Evolutionary conservation across 2,888 invertebrate genomes (phyloP), one percentile per base, ranked within the genome.

Genomic region (Abrostola tripartita): DNA sequence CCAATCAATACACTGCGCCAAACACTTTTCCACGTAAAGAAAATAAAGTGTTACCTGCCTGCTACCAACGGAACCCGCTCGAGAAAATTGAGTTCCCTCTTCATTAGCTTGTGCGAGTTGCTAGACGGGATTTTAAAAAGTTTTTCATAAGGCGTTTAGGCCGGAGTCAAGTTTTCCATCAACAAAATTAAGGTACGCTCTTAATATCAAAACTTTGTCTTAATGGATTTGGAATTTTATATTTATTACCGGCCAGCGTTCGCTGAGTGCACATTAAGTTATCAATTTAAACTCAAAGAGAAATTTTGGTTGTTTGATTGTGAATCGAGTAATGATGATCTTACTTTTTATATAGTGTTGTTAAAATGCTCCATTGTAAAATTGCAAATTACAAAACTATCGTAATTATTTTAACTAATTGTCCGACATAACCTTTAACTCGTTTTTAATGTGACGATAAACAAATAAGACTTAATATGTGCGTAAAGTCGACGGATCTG

Each of bases 181-280:
- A 92, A 90, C 91, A 88, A 91, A 92, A 92, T 93, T 89, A 92
- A 92, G 91, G 90, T 90, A 86, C 90, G 86, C 88, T 86, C 89
- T 90, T 90, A 90, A 91, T 91, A 91, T 90, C 90, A 88, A 90
- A 93, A 92, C 89, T 93, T 92, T 83, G 82, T 79, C 81, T 79
- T 92, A 92, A 93, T 92, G 93, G 93, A 91, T 93, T 92, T 89
- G 87, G 85, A 91, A 93, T 92, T 92, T 90, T 87, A 90, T 91
- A 91, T 92, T 92, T 91, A 91, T 90, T 88, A 80, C 57, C 38
- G 37, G 60, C 58, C 51, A 61, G 61, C 53, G 77, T 51, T 67
- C 51, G 62, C 76, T 71, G 74, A 73, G 81, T 71, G 77, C 76
- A 78, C 81, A 68, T 71, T 78, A 76, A 79, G 83, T 88, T 89